Conservation (phyloP, 2,888 invertebrate species). For the Deilephila porcellus region DNA sequence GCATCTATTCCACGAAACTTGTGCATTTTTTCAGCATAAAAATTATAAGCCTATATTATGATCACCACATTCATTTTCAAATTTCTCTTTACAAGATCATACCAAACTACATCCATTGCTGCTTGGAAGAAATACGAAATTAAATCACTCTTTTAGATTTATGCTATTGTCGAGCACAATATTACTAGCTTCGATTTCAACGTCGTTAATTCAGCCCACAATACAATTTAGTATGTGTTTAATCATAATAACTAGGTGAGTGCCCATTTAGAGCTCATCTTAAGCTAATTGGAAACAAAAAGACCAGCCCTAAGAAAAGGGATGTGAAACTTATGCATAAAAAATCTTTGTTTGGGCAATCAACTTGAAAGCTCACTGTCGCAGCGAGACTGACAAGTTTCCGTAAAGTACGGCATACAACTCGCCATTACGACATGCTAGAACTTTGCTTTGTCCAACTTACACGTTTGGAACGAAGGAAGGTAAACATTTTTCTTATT, state of each 20-base stretch:
- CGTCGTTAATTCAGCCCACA: no score
- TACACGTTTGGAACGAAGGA: constrained; percentile 45
- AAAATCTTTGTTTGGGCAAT: constrained; percentile 73
- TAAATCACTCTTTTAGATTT: no score
- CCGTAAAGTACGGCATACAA: constrained; percentile 31
- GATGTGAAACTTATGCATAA: constrained; percentile 51
- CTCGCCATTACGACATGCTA: constrained; percentile 39
- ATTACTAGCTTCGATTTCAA: no score
- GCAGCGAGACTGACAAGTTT: constrained; percentile 40
- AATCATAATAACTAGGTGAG: background rate
- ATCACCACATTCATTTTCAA: no score
- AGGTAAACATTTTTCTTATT: constrained; percentile 41
- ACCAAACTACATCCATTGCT: no score
- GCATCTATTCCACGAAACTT: no score
- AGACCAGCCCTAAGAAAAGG: constrained; percentile 37
- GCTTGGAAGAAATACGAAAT: no score
- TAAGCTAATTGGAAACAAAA: background rate
- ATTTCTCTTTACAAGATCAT: no score
- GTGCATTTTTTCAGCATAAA: no score
- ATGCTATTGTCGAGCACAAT: no score
- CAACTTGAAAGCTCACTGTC: constrained; percentile 67
- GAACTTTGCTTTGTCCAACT: constrained; percentile 44
- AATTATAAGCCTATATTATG: no score
- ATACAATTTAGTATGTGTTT: no score
- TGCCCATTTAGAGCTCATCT: background rate